phyloP scores from a whole-genome alignment of 2,113 vertebrate genomes.

The Callithrix jacchus region DNA sequence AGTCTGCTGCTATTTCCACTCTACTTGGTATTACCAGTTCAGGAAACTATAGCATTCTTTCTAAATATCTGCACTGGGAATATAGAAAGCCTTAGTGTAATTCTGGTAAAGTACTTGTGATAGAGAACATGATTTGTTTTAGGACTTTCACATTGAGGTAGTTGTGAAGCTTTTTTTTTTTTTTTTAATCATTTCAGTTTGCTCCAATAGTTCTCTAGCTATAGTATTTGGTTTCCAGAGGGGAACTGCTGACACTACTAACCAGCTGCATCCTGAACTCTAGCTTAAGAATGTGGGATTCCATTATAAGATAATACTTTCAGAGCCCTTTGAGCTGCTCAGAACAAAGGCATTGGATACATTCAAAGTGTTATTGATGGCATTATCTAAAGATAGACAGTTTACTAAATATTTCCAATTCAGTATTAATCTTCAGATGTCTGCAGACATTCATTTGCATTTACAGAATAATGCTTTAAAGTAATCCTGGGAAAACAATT shows the following conservation, averaged over 20 bases:
- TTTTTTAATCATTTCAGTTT: constrained; percentile 51
- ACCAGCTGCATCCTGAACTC: constrained; percentile 48
- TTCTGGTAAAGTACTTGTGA: constrained; percentile 37
- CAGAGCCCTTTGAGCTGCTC: constrained; percentile 53
- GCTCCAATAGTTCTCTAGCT: constrained; percentile 8
- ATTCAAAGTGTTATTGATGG: constrained; percentile 56
- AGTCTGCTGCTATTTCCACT: not conserved
- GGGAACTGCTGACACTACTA: constrained; percentile 28
- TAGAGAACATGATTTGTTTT: constrained; percentile 41
- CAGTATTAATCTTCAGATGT: constrained; percentile 49
- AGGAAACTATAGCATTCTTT: constrained; percentile 23
- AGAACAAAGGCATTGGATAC: constrained; percentile 62
- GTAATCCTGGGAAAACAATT: constrained; percentile 51
- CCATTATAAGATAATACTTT: constrained; percentile 62
- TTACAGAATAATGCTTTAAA: constrained; percentile 56
- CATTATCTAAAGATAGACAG: constrained; percentile 49
- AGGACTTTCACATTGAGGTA: constrained; percentile 30
- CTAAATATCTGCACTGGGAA: constrained; percentile 37
- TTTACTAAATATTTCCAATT: constrained; percentile 66
- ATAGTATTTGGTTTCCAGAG: constrained; percentile 59
- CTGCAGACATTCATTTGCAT: constrained; percentile 56
- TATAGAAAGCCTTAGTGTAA: not conserved
- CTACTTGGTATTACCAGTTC: not conserved
- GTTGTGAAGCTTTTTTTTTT: not conserved
- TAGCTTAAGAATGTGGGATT: constrained; percentile 60